These are phyloP conservation scores for Typhlichthys subterraneus DNA, from an alignment of 2,797 vertebrate species.

Conservation along the genomic window DNA sequence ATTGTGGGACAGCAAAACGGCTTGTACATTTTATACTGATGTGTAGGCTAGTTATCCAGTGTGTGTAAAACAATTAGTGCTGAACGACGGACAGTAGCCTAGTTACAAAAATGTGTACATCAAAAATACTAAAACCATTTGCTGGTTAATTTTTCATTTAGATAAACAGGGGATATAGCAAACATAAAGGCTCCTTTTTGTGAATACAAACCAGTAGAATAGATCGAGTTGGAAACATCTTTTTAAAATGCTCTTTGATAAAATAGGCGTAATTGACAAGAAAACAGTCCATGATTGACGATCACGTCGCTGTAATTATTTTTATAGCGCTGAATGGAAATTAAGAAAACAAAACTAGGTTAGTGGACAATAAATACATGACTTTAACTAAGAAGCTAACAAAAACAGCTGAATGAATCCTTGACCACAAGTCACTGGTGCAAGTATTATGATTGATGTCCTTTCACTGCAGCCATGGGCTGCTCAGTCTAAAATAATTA, in stretches of 20 bases:
- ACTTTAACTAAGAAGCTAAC: slow-evolving; percentile 9
- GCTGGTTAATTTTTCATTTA: too few species aligned
- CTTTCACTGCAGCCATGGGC: background rate
- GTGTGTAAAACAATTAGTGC: too few species aligned
- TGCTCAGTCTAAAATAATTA: background rate
- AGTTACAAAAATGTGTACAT: too few species aligned
- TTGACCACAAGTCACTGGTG: background rate
- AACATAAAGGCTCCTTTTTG: too few species aligned
- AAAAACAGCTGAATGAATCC: background rate
- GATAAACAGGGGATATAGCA: too few species aligned
- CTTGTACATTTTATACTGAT: slow-evolving; percentile 89
- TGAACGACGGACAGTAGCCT: too few species aligned
- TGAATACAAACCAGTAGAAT: too few species aligned
- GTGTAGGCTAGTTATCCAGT: slow-evolving; percentile 82
- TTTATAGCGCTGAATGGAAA: background rate
- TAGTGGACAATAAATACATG: slow-evolving; percentile 6
- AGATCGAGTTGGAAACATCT: too few species aligned
- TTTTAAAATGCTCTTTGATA: too few species aligned
- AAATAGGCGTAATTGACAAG: too few species aligned
- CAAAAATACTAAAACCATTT: too few species aligned
- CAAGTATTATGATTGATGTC: too few species aligned
- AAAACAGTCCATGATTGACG: background rate
- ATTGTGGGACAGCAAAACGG: slow-evolving; percentile 73
- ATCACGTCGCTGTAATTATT: background rate
- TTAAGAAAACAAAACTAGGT: background rate